phyloP scores from a whole-genome alignment of 2,888 invertebrate species.

The Latheticus oryzae region DNA sequence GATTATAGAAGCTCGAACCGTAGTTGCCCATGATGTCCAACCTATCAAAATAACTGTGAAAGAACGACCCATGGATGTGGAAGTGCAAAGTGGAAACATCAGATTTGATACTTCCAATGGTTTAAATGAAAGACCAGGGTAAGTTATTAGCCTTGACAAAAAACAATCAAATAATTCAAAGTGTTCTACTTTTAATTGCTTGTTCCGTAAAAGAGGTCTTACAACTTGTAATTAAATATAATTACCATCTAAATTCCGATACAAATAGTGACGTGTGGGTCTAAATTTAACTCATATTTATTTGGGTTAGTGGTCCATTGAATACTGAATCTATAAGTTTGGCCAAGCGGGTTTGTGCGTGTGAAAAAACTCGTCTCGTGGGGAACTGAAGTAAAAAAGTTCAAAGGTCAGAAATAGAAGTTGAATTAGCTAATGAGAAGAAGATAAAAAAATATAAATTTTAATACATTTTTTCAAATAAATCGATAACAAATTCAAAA shows the following conservation, averaged over 20 bases:
- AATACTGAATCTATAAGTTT: slow-evolving; percentile 46
- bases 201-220: slow-evolving; percentile 2
- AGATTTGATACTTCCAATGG: slow-evolving; percentile 60
- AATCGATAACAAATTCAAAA: too few relatives aligned
- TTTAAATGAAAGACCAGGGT: slow-evolving; percentile 60
- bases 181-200: slow-evolving; percentile 16
- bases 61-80: slow-evolving; percentile 62
- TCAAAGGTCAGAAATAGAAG: slow-evolving; percentile 27
- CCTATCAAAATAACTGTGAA: slow-evolving; percentile 64
- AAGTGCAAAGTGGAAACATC: slow-evolving; percentile 65
- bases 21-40: slow-evolving; percentile 62
- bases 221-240: slow-evolving; percentile 22
- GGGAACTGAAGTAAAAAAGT: slow-evolving; percentile 13
- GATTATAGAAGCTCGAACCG: slow-evolving; percentile 59
- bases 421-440: slow-evolving; percentile 6
- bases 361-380: slow-evolving; percentile 19
- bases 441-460: too few relatives aligned
- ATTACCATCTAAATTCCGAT: slow-evolving; percentile 20
- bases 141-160: slow-evolving; percentile 48
- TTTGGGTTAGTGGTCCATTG: slow-evolving; percentile 54
- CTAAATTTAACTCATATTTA: slow-evolving; percentile 50
- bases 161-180: slow-evolving; percentile 9
- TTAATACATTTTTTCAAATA: too few relatives aligned
- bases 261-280: slow-evolving; percentile 19
- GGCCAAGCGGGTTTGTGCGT: slow-evolving; percentile 39